Percentiles rank a stretch among this genome's conserved stretches.
These are phyloP conservation scores for Ellobius talpinus DNA, from an alignment of 2,113 vertebrate genomes.

Conservation along the genomic window DNA sequence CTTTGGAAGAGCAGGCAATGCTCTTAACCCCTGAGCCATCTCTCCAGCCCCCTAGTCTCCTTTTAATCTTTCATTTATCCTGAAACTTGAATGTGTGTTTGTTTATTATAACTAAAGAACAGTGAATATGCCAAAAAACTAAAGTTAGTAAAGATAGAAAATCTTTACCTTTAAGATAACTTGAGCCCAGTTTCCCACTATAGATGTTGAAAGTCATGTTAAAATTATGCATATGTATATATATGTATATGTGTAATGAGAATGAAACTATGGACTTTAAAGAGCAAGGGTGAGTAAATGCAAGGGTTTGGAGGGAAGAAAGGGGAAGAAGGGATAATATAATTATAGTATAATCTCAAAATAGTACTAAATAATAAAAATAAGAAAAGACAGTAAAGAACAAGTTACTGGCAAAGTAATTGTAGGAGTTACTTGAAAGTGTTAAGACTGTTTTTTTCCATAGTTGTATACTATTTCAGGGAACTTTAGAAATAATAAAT, in stretches of 20 bases:
- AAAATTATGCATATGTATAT: not conserved
- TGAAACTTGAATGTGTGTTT: constrained; percentile 3
- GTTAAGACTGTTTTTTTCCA: not conserved
- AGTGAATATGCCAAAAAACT: not conserved
- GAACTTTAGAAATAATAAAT: not conserved
- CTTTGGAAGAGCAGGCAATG: too few species aligned
- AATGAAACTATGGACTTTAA: not conserved
- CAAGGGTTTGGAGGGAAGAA: not conserved
- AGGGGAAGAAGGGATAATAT: not conserved
- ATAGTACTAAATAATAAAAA: not conserved
- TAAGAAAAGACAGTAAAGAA: not conserved
- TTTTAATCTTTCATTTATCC: not conserved
- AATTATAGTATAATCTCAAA: not conserved
- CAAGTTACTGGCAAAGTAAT: not conserved
- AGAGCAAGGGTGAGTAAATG: not conserved
- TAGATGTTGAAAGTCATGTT: not conserved
- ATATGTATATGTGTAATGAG: not conserved
- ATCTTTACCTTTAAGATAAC: not conserved
- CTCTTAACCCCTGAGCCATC: too few species aligned
- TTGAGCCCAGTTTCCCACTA: not conserved
- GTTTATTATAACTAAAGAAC: not conserved
- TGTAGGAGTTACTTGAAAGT: not conserved
- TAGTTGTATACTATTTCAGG: not conserved
- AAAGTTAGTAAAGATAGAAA: not conserved
- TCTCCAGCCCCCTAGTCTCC: not conserved